These are phyloP conservation scores for Ophioderma brevispina DNA, from an alignment of 35 echinoderm and acorn worm genomes.

Conservation along the genomic window DNA sequence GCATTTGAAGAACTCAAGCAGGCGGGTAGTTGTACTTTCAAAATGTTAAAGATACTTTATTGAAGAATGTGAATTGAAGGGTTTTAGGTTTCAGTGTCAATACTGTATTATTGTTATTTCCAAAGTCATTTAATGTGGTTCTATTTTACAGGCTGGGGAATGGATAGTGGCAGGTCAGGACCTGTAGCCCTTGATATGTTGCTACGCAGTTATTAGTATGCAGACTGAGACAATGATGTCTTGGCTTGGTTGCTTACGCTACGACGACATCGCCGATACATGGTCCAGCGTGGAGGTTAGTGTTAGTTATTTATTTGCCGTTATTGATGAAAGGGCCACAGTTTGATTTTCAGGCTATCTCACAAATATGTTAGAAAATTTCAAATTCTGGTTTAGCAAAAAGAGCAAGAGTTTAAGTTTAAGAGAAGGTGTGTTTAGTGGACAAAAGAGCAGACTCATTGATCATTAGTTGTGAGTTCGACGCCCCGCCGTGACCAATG, in stretches of 20 bases:
- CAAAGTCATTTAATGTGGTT: no score
- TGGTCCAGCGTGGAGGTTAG: slow-evolving; percentile 83
- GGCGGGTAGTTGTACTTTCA: no score
- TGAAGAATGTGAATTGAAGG: no score
- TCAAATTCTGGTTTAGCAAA: background rate
- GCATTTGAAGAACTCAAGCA: no score
- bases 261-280: slow-evolving; percentile 56
- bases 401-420: background rate
- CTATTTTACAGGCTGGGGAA: no score
- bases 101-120: no score
- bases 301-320: background rate
- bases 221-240: slow-evolving; percentile 37
- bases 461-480: background rate
- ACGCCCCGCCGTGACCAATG: no score
- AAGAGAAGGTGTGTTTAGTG: background rate
- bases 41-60: no score
- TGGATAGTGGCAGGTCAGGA: slow-evolving; percentile 68
- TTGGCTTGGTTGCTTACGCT: slow-evolving; percentile 47
- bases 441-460: background rate
- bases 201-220: slow-evolving; percentile 9
- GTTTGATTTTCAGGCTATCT: background rate
- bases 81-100: no score
- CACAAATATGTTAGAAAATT: background rate
- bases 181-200: slow-evolving; percentile 48
- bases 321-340: background rate